Conservation (phyloP, 2,797 vertebrate species). For the Lepilemur septentrionalis region DNA sequence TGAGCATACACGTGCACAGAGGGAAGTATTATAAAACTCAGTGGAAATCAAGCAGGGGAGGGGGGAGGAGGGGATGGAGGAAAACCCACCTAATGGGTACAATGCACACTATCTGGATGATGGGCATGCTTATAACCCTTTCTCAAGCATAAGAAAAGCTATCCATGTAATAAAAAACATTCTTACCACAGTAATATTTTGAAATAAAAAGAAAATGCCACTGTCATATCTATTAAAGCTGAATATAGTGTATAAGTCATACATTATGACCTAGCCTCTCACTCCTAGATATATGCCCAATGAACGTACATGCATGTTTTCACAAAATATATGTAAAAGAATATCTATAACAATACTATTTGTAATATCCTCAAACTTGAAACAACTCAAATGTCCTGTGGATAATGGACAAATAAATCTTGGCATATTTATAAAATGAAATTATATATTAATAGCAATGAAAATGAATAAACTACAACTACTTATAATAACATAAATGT, state of each 20-base stretch:
- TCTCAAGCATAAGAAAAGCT: no score
- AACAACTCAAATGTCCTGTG: background rate
- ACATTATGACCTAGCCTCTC: background rate
- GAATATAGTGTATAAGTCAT: background rate
- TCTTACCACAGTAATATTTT: no score
- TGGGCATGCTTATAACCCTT: no score
- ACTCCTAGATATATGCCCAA: background rate
- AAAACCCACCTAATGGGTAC: no score
- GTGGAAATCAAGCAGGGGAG: no score
- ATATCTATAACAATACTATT: background rate
- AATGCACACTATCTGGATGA: no score
- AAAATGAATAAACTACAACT: background rate
- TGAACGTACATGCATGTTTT: background rate
- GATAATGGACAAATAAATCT: background rate
- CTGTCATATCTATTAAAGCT: background rate
- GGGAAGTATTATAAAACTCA: no score
- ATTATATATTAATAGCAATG: background rate
- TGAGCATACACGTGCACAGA: no score
- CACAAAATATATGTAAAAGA: background rate
- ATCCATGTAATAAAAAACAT: no score
- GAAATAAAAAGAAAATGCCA: background rate
- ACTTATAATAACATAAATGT: background rate
- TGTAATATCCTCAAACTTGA: background rate
- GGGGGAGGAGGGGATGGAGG: no score
- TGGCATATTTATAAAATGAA: background rate